These are phyloP conservation scores for Brachionus manjavacas DNA, from an alignment of 1,140 invertebrate species.

Conservation along the genomic window DNA sequence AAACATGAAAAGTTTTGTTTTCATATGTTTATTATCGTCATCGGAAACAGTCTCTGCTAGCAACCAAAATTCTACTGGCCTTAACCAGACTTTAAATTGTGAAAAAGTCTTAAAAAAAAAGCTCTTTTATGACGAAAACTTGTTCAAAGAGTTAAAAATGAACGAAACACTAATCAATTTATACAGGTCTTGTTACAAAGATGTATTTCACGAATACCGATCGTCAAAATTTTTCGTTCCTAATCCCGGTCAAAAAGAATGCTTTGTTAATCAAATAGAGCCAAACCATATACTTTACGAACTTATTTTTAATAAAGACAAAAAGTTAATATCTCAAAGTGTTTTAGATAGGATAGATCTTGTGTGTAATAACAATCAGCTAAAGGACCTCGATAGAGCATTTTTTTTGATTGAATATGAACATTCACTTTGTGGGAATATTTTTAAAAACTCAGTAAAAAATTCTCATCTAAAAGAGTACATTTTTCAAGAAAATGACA, in stretches of 20 bases:
- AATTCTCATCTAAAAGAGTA: not conserved
- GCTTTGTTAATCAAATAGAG: not conserved
- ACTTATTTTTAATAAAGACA: not conserved
- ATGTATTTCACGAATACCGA: not conserved
- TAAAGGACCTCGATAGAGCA: not conserved
- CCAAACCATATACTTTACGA: not conserved
- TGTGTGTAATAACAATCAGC: not conserved
- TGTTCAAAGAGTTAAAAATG: constrained; percentile 22
- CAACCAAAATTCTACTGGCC: not conserved
- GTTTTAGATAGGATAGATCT: constrained; percentile 1
- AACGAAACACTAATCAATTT: not conserved
- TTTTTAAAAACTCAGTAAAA: constrained; percentile 1
- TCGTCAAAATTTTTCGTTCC: not conserved
- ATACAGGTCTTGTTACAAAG: constrained; percentile 20
- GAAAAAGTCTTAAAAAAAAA: not conserved
- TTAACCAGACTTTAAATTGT: not conserved
- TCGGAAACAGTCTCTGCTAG: not conserved
- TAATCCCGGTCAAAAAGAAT: not conserved
- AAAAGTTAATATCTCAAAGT: not conserved
- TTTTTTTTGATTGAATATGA: not conserved
- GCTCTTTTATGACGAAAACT: not conserved
- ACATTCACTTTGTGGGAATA: not conserved
- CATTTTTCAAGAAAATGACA: not conserved
- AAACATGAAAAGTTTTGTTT: not conserved
- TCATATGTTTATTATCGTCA: not conserved